Conservation (phyloP, 2,797 vertebrate genomes). For the Orientallactaga sibirica region DNA sequence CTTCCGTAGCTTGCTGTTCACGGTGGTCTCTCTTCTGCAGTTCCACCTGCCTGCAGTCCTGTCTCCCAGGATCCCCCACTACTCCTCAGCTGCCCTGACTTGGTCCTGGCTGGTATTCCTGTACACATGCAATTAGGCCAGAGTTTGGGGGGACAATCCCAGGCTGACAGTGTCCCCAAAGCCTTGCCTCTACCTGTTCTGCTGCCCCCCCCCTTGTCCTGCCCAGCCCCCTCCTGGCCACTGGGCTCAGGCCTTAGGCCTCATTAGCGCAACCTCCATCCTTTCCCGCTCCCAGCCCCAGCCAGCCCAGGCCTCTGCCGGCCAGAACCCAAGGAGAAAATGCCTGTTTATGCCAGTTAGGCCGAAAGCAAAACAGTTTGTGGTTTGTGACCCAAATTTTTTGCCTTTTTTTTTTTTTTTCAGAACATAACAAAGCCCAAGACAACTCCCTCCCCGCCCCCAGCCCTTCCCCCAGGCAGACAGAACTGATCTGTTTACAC, state of each 20-base stretch:
- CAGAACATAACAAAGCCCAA: constrained; percentile 83
- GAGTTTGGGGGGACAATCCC: not conserved
- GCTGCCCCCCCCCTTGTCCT: not conserved
- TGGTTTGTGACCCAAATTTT: constrained; percentile 85
- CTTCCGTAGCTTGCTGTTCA: not conserved
- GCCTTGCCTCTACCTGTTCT: constrained; percentile 26
- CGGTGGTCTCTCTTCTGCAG: accelerated
- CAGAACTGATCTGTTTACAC: constrained; percentile 79
- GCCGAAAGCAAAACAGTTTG: constrained; percentile 82
- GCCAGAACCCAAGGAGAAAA: constrained; percentile 79
- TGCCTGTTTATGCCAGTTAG: constrained; percentile 81
- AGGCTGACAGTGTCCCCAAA: not conserved
- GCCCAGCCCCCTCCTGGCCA: constrained; percentile 33
- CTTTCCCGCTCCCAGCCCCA: constrained; percentile 40
- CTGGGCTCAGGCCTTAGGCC: not conserved
- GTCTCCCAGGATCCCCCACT: not conserved
- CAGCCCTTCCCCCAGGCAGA: constrained; percentile 68
- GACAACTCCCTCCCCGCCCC: constrained; percentile 73
- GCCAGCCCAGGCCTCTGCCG: constrained; percentile 66
- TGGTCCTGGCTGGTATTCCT: not conserved
- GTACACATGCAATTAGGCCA: not conserved
- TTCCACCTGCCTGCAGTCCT: not conserved
- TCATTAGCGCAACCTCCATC: constrained; percentile 48
- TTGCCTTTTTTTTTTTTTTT: constrained; percentile 79
- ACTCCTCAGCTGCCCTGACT: not conserved